A percentile compares a stretch with the other conserved stretches of the same genome.
Conservation (phyloP, 2,888 invertebrate species). For the Ectobius pallidus region DNA sequence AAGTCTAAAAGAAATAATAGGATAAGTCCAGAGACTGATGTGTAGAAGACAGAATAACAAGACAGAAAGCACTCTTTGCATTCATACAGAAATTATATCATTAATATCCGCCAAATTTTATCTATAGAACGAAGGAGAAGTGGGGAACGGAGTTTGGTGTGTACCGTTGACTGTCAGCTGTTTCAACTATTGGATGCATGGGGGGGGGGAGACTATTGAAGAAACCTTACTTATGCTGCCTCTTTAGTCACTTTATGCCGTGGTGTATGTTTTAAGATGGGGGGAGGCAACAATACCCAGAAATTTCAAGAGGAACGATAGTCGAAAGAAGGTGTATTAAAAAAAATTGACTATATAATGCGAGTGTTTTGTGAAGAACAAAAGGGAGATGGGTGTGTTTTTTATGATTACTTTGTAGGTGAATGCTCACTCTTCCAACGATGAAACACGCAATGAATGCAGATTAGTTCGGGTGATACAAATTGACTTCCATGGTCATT, state of each 20-base stretch:
- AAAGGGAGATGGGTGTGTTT: background rate
- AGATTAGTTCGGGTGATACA: conserved; percentile 7
- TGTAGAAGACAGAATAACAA: conserved; percentile 5
- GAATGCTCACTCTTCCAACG: background rate
- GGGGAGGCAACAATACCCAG: background rate
- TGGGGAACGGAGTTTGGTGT: background rate
- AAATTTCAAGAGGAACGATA: conserved; percentile 7
- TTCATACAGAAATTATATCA: conserved; percentile 39
- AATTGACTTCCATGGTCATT: conserved; percentile 7
- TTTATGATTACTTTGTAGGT: background rate
- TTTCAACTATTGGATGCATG: conserved; percentile 6
- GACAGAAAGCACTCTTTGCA: conserved; percentile 19
- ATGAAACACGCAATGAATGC: background rate
- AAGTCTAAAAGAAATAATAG: background rate
- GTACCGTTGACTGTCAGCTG: conserved; percentile 23
- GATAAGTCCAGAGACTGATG: background rate
- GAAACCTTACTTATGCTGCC: conserved; percentile 8
- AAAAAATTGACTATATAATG: conserved; percentile 3
- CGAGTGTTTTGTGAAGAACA: conserved; percentile 15
- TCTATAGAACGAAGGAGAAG: conserved; percentile 18
- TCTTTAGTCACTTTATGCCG: background rate
- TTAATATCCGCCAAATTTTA: conserved; percentile 41
- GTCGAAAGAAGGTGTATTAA: background rate
- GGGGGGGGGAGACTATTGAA: background rate
- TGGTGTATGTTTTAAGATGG: conserved; percentile 21